Evolutionary conservation across 92 coral and sea anemone species (phyloP).

Genomic region (Actinernus sp.): DNA sequence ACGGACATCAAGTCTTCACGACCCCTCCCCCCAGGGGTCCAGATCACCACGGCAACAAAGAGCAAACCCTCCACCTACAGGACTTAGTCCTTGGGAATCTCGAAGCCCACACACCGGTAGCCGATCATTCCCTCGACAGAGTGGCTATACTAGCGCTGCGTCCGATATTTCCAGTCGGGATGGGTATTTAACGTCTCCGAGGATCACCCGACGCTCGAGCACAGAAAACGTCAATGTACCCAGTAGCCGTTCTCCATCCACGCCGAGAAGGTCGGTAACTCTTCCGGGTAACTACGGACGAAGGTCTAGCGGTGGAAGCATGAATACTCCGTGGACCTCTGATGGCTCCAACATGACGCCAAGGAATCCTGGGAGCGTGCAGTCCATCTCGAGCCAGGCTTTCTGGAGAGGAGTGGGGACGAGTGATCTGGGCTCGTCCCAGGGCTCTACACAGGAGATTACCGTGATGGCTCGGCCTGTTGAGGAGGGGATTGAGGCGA

Average conservation of each 20-base stretch:
- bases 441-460: constrained; percentile 92
- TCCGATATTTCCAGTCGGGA: constrained; percentile 64
- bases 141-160: constrained; percentile 51
- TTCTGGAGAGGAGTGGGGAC: constrained; percentile 90
- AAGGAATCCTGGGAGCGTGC: constrained; percentile 73
- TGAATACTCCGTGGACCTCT: constrained; percentile 55
- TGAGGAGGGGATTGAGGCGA: constrained; percentile 72
- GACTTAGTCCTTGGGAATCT: constrained; percentile 1
- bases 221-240: constrained; percentile 65
- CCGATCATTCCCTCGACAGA: constrained; percentile 61
- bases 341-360: constrained; percentile 73
- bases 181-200: constrained; percentile 72
- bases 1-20: constrained; percentile 79
- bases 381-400: constrained; percentile 76
- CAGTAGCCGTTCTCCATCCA: constrained; percentile 54
- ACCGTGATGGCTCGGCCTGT: constrained; percentile 81
- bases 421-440: constrained; percentile 96
- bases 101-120: constrained; percentile 45
- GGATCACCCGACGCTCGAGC: constrained; percentile 83
- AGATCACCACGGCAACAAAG: constrained; percentile 76
- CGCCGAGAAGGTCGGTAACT: constrained; percentile 61
- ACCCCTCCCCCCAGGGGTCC: constrained; percentile 39
- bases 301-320: constrained; percentile 63
- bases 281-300: constrained; percentile 48
- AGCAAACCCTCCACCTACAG: constrained; percentile 62